Base-by-base conservation (phyloP, 1,140 invertebrate species). In the Zaprionus nigranus region DNA sequence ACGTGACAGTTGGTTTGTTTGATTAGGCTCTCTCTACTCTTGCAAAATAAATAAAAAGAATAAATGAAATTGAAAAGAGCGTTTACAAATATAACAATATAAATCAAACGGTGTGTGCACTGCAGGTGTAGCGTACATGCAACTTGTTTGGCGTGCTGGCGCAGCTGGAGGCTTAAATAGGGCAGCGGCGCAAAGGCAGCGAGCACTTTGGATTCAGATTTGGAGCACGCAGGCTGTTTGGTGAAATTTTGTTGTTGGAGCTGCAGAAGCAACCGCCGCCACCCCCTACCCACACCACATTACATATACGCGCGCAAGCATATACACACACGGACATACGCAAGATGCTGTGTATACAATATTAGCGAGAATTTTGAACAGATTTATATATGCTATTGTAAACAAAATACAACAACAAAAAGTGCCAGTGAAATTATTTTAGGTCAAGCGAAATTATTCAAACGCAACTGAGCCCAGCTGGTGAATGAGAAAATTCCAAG, bases 1-100 rank as follows among this genome's bases (percentile, higher is more conserved):
- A 87, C 84, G 83, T 87, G 84, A 87, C 83, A 86, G 83, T 87
- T 83, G 83, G 71, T 87, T 87, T 87, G 82, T 87, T 86, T 87
- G 83, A 86, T 79, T 87, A 75, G 67, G 66, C 68, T 75, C 73
- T 70, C 73, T 75, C 60, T 75, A 40, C 72, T 67, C 71, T 68
- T 73, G 70, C 63, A 87, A 86, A 82, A 87, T 85, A 85, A 86
- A 82, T 69, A 80, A 72, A 69, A 72, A 67, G 75, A 80, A 68
- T 36, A 77, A 79, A 74, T 73, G 74, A 79, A 81, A 90, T 81
- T 78, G 5, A 30, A 60, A 13, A 64, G 71, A 63, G 38, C 22
- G 40, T 40, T 40, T 28, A 56, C 26, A 70, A 69, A 59, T 61
- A 40, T 49, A 58, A 49, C 56, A 53, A 30, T 72, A 71, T 77